Base-by-base conservation (phyloP, 1,140 invertebrate genomes). In the Galleria mellonella region DNA sequence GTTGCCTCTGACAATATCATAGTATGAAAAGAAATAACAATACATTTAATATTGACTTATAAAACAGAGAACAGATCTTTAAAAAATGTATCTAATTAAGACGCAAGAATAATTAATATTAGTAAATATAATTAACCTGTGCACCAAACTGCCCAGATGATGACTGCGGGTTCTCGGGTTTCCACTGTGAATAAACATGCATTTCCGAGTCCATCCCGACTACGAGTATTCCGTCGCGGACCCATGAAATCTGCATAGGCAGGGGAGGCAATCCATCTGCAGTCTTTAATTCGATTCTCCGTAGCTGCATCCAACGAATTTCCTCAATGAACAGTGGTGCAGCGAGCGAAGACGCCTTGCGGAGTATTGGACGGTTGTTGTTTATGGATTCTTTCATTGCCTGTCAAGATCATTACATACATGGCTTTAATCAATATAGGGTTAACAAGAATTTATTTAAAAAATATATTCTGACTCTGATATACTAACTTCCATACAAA, bases 131-230 rank as follows among this genome's bases (percentile, higher is more conserved):
- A 23, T 23, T 23, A 51, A 84, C 76, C 58, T 72, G 74, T 28
- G 37, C 60, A 23, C 47, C 51, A 9, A 45, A 39, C 35, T 62
- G 55, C 35, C 75, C 75, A 0, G 61, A 57, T 2, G 60, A 10
- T 5, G 68, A 49, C 27, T 71, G 89, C 9, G 86, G 86, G 13
- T 88, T 87, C 56, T 91, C 91, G 1, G 94, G 93, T 62, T 95
- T 95, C 98, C 98, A 99, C 75, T 99, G 98, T 0, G 97, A 98
- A 73, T 99, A 99, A 0, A 99, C 97, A 65, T 99, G 97, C 96
- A 99, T 99, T 82, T 99, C 98, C 23, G 97, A 99, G 71, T 99
- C 97, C 97, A 99, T 99, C 13, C 97, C 98, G 4, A 99, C 97
- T 0, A 99, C 96, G 2, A 99, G 87, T 52, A 99, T 97, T 2